Conservation (phyloP, 2,888 invertebrate genomes). For the Chrysomela aeneicollis region DNA sequence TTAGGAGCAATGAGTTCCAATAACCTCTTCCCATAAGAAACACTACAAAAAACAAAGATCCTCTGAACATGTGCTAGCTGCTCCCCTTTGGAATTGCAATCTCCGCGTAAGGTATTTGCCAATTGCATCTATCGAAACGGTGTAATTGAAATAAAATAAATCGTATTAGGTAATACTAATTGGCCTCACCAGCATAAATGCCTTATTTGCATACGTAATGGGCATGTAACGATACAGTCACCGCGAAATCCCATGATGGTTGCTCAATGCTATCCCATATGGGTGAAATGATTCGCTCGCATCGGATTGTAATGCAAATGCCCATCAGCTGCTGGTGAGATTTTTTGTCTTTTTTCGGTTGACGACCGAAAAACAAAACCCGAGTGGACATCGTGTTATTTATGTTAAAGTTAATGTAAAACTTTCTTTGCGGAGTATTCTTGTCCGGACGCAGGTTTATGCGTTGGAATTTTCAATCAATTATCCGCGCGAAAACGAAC, state of each 20-base stretch:
- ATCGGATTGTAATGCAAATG: too few species aligned
- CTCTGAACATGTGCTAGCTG: not conserved
- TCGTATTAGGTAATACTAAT: slow-evolving; percentile 30
- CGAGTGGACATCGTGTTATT: too few species aligned
- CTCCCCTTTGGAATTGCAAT: slow-evolving; percentile 3
- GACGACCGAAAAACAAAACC: not conserved
- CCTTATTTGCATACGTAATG: slow-evolving; percentile 29
- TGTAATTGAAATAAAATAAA: slow-evolving; percentile 26
- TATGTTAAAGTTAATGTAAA: not conserved
- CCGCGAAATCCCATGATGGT: not conserved
- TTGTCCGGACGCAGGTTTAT: slow-evolving; percentile 3
- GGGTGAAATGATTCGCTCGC: not conserved
- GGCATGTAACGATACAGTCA: slow-evolving; percentile 13
- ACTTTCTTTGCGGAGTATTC: not conserved
- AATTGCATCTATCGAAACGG: slow-evolving; percentile 17
- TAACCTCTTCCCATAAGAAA: not conserved
- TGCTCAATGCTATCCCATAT: not conserved
- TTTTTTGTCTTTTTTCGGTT: not conserved
- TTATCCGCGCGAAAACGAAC: slow-evolving; percentile 21
- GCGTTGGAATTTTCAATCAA: slow-evolving; percentile 27
- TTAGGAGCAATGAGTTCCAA: not conserved
- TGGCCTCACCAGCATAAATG: slow-evolving; percentile 26
- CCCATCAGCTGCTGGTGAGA: not conserved
- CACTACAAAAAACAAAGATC: not conserved
- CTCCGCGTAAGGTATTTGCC: slow-evolving; percentile 16